These are phyloP conservation scores for Axis porcinus DNA, from an alignment of 2,113 vertebrate genomes.

Conservation along the genomic window DNA sequence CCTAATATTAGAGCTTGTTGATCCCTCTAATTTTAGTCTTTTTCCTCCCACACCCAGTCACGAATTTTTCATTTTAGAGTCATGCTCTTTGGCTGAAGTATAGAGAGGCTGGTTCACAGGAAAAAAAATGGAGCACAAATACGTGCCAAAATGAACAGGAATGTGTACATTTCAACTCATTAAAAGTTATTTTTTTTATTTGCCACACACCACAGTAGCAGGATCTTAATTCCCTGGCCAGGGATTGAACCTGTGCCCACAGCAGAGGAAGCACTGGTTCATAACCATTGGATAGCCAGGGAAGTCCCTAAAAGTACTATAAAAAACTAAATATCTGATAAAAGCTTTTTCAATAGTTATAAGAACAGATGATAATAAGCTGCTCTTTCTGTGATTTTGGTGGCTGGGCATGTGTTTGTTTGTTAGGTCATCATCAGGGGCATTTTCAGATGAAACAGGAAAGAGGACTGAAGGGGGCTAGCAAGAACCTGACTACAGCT, in stretches of 20 bases:
- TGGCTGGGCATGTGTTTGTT: not conserved
- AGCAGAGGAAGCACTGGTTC: not conserved
- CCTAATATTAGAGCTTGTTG: slow-evolving; percentile 67
- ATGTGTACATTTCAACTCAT: not conserved
- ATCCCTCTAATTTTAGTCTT: slow-evolving; percentile 63
- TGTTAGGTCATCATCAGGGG: not conserved
- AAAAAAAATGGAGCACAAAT: not conserved
- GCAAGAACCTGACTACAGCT: not conserved
- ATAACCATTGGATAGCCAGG: not conserved
- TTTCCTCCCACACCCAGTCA: slow-evolving; percentile 64
- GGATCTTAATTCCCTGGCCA: not conserved
- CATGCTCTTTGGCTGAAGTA: slow-evolving; percentile 7
- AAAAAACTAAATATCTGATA: not conserved
- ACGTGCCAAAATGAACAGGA: not conserved
- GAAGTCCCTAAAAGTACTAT: not conserved
- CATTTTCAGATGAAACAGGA: not conserved
- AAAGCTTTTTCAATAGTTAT: not conserved
- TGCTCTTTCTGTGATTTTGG: not conserved
- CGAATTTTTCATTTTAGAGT: slow-evolving; percentile 55
- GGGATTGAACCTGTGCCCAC: not conserved
- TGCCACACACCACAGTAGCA: not conserved
- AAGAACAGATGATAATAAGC: not conserved
- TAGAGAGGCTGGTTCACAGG: not conserved
- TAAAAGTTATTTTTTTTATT: not conserved
- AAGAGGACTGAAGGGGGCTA: not conserved